Evolutionary conservation across 2,113 vertebrate species (phyloP).

Genomic region (Oxyura jamaicensis): DNA sequence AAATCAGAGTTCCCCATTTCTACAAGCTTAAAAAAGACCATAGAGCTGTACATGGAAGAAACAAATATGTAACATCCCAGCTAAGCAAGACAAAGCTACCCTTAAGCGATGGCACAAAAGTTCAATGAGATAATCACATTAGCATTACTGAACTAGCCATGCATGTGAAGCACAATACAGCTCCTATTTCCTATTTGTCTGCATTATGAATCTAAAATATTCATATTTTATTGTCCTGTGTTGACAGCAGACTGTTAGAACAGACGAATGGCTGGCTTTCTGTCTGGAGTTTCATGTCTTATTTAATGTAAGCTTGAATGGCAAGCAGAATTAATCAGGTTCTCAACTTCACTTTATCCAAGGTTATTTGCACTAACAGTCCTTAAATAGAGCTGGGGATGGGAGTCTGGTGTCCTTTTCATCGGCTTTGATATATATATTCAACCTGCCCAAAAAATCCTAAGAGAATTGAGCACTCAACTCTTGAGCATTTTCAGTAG

Average conservation of each 20-base stretch:
- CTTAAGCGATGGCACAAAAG: conserved; percentile 27
- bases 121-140: conserved; percentile 42
- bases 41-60: not conserved
- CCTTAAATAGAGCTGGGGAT: not conserved
- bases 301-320: not conserved
- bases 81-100: not conserved
- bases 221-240: conserved; percentile 34
- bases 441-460: not conserved
- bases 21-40: not conserved
- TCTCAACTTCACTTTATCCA: not conserved
- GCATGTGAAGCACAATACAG: conserved; percentile 9
- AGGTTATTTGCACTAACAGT: not conserved
- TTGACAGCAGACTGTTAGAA: conserved; percentile 44
- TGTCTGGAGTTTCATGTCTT: conserved; percentile 7
- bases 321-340: conserved; percentile 3
- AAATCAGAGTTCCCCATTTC: not conserved
- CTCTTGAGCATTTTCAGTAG: not conserved
- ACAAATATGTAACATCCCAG: not conserved
- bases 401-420: not conserved
- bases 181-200: conserved; percentile 28
- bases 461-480: not conserved
- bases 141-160: conserved; percentile 12
- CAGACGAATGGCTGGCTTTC: conserved; percentile 10
- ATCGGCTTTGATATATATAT: not conserved
- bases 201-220: conserved; percentile 27